Conservation (phyloP, 2,797 vertebrate genomes). For the Melanotaenia boesemani region DNA sequence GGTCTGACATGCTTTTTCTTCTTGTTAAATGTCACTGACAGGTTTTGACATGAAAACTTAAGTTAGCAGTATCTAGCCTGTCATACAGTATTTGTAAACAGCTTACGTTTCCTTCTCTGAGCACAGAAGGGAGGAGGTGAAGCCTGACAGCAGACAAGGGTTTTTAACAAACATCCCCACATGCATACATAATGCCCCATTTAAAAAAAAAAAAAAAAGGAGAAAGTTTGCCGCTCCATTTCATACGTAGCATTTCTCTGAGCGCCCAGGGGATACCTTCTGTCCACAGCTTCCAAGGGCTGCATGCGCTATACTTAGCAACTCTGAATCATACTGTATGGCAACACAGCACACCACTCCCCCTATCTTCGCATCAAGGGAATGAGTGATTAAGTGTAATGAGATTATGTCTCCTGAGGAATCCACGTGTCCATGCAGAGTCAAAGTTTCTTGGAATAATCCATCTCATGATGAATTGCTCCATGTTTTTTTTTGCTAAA, state of each 20-base stretch:
- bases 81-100: conserved; percentile 87
- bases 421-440: conserved; percentile 54
- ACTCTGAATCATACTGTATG: conserved; percentile 43
- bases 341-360: conserved; percentile 53
- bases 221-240: conserved; percentile 71
- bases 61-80: conserved; percentile 85
- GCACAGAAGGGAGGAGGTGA: conserved; percentile 75
- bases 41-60: conserved; percentile 87
- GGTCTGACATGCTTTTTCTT: conserved; percentile 74
- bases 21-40: conserved; percentile 88
- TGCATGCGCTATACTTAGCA: conserved; percentile 67
- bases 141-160: conserved; percentile 79
- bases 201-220: conserved; percentile 56
- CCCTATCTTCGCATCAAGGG: conserved; percentile 56
- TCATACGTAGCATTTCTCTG: conserved; percentile 66
- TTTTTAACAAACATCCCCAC: conserved; percentile 78
- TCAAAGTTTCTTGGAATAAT: conserved; percentile 64
- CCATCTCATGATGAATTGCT: conserved; percentile 71
- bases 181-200: conserved; percentile 80
- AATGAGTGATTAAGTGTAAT: conserved; percentile 70
- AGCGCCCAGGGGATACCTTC: conserved; percentile 69
- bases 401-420: conserved; percentile 66
- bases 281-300: conserved; percentile 61
- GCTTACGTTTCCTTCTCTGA: conserved; percentile 77
- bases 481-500: conserved; percentile 50